Base-by-base conservation (phyloP, 2,888 invertebrate genomes). In the Luperina nickerlii region DNA sequence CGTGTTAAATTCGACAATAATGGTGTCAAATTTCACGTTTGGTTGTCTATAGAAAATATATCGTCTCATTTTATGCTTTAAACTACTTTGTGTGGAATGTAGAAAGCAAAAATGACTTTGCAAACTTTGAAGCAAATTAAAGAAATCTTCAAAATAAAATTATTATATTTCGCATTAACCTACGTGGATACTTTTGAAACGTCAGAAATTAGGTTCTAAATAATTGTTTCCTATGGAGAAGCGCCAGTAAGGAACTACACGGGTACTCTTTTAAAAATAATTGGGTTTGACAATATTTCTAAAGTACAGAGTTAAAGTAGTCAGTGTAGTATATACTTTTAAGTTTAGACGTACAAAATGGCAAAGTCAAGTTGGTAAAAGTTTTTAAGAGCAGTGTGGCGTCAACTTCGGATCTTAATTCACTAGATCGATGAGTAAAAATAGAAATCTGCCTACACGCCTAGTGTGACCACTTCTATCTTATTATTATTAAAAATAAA, bases 1-100 rank as follows among this genome's bases (percentile, higher is more conserved):
- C 74, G 78, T 86, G 84, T 81, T 84, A 78, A 86, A 90, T 74
- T 75, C 54, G 24, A 84, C 82, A 82, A 85, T 84, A 63, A 60
- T n/a, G 11, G 82, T 78, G 72, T 32, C 45, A 48, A 76, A 89
- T 89, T 87, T 84, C 78, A 88, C 83, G 82, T 79, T 54, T 74
- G 76, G 83, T 89, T 83, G 69, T 77, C 54, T 65, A 75, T 75
- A 76, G 65, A 87, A 72, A 79, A 72, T 75, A 68, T 63, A 27
- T 27, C 9, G 45, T 51, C 78, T 80, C 63, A 81, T 79, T 83
- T 74, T 51, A 63, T 69, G 67, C 70, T 70, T 27, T 15, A 0
- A 18, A 48, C 9, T 18, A 42, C 20, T 65, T 66, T 76, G 32
- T 57, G 54, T 69, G 54, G n/a, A 78, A 7, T 51, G 48, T 66